Evolutionary conservation across 1,140 invertebrate genomes (phyloP), one percentile per base, ranked within the genome.

Genomic region (Aphelenchoides fujianensis): DNA sequence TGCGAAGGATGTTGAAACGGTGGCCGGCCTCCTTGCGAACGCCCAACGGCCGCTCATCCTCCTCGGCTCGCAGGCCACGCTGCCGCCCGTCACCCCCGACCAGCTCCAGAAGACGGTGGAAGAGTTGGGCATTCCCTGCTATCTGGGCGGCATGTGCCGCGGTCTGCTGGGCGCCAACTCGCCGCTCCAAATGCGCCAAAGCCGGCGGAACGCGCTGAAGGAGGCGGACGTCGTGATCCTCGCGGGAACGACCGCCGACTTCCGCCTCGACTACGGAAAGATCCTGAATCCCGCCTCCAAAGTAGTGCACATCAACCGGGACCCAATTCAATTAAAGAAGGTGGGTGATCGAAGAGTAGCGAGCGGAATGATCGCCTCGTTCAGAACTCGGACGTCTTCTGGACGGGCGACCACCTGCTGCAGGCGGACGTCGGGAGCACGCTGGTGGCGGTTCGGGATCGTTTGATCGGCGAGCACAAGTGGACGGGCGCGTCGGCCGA

Each of bases 161-260:
- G 89, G 89, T 2, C 73, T 90, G 7, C 79, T 90, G n/a, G 89
- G 88, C 28, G 85, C 30, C 69, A 78, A 85, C n/a, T 84, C 79
- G 72, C 54, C 74, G 2, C 72, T 89, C 32, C 86, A 88, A 74
- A 87, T 89, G 75, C 79, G 88, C 48, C 90, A 90, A 75, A 85
- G 86, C 66, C 82, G 90, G 70, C 83, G 85, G 57, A 88, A 88
- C 35, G 89, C 89, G 23, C 79, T 90, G 19, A 87, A 88, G 73
- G 89, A 90, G 69, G 89, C 89, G 52, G 90, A 90, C 85, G 71
- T 89, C 2, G 87, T 90, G 41, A 87, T 90, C 73, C 77, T 90
- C 35, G 88, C 88, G 70, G 89, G 89, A 69, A 82, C 88, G 63
- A 88, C 90, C 12, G 89, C 88, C 83, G 89, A 90, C 84, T 90